phyloP scores from a whole-genome alignment of 2,797 vertebrate genomes.

The Oceanodroma leucorhoa region DNA sequence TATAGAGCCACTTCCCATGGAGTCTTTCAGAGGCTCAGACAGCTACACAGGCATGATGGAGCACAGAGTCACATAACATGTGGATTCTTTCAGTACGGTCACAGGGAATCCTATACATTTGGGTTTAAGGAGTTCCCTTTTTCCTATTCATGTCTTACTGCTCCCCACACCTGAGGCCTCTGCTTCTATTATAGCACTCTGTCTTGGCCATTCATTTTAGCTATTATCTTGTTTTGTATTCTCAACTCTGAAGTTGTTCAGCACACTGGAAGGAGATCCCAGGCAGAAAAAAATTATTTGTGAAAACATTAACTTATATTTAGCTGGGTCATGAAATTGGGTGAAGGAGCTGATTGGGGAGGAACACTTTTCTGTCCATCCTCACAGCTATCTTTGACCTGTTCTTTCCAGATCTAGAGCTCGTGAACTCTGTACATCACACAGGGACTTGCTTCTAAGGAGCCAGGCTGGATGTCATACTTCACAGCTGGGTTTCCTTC shows the following conservation, averaged over 20 bases:
- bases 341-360: background rate
- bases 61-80: background rate
- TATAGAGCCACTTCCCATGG: background rate
- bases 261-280: background rate
- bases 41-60: background rate
- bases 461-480: background rate
- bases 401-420: background rate
- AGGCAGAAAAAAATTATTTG: background rate
- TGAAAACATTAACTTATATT: background rate
- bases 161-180: background rate
- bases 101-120: background rate
- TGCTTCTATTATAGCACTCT: background rate
- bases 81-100: background rate
- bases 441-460: background rate
- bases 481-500: background rate
- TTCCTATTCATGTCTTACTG: background rate
- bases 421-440: background rate
- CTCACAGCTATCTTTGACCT: background rate
- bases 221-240: background rate
- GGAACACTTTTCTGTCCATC: background rate
- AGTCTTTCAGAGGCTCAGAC: background rate
- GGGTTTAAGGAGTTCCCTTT: background rate
- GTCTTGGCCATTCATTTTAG: background rate
- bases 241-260: background rate
- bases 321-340: background rate